Base-by-base conservation (phyloP, 1,140 invertebrate genomes). In the Oedothorax gibbosus region DNA sequence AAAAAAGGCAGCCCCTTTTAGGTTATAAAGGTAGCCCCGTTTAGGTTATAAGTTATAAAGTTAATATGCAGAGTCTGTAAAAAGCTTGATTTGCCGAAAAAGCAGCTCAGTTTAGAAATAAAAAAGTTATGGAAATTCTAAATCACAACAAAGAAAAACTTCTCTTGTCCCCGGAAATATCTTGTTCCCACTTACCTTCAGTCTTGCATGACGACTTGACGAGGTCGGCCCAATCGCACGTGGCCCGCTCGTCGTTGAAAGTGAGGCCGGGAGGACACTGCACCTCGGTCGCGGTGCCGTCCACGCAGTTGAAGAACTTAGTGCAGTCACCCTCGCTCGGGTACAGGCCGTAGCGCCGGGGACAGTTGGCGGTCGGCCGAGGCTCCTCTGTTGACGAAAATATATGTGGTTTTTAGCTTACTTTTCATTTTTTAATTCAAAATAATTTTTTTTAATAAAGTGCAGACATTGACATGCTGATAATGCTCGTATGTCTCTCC, bases 301-400 rank as follows among this genome's bases (percentile, higher is more conserved):
- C 94, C 87, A 96, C 96, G 89, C 96, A 97, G 90, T 96, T 96
- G 91, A 92, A 96, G 92, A 97, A 97, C 79, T 95, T 90, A 88
- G 96, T 94, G 91, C 96, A 97, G 4, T 95, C 92, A 4, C 92
- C 89, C 12, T 95, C 95, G 91, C 97, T 95, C 5, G 95, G 94
- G 90, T 96, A 97, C 92, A 96, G 96, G 10, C 85, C 85, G 89
- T 96, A 96, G 88, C 92, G 92, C 84, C 96, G 92, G 6, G 95
- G 95, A 91, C 88, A 87, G 9, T 83, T 69, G 11, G 72, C 64
- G 7, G 81, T 86, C 0, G 77, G 76, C 18, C 76, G 73, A 51
- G 87, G 49, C 50, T 85, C 64, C 75, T 87, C 87, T 87, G 51
- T 20, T 64, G 62, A 75, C 57, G 18, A 60, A 5, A 71, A 50